Evolutionary conservation across 2,797 vertebrate genomes (phyloP), one percentile per base, ranked within the genome.

Genomic region (Sebastes melanostomus): DNA sequence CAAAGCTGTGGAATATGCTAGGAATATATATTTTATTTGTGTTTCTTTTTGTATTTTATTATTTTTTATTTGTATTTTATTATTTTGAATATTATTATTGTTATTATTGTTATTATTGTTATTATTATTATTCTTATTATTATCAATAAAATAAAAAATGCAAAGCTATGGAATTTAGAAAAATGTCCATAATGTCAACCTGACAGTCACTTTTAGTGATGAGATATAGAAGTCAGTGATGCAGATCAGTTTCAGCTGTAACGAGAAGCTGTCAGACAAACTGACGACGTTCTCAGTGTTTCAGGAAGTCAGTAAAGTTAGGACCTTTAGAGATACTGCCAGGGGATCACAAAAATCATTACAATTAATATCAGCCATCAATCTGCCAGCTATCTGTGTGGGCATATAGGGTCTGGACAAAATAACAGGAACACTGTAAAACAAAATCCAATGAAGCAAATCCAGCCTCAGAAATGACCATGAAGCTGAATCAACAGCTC

Each of bases 301-400:
- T 58, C 24, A 42, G 7, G 4, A 13, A 66, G 69, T 58, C 58
- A 11, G 58, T 4, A 54, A 24, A 24, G 24, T 24, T 36, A 36
- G 34, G 34, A 36, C 34, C 34, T 12, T 36, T 36, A 12, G 25
- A 65, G 20, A 62, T 66, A 71, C n/a, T 52, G 46, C 73, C 36
- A 20, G 38, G 8, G 56, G 74, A 63, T 14, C 14, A 7, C 42
- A 46, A 46, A 46, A 46, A 46, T 46, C 77, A 71, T 77, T 82
- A 63, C 52, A 66, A 20, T n/a, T 67, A 80, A 68, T 75, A 71
- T 42, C 29, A 55, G 56, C 32, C 62, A 78, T 77, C 62, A 75
- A 54, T 72, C 72, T 54, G 36, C 25, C 9, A 63, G 12, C n/a
- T 29, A 29, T 25, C n/a, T 34, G 30, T 36, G 1, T 25, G 46